Evolutionary conservation across 2,113 vertebrate genomes (phyloP).

Genomic region (Garra rufa): DNA sequence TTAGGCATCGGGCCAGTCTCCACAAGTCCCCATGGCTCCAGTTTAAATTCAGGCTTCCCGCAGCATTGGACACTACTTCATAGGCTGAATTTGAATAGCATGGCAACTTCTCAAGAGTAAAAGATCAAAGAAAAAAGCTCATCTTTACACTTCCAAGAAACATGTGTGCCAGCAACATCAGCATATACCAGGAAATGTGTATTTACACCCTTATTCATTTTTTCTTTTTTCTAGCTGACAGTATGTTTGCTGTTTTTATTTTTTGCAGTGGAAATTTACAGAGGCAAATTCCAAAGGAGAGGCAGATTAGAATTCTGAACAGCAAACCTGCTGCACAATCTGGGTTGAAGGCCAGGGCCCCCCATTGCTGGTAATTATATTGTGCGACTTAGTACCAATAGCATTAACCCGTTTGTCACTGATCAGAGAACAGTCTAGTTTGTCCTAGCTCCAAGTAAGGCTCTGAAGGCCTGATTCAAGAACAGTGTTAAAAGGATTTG

Average conservation of each 20-base stretch:
- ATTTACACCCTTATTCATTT: background rate
- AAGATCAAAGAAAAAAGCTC: background rate
- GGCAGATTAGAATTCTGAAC: constrained; percentile 45
- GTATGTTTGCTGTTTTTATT: constrained; percentile 20
- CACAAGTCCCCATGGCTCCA: background rate
- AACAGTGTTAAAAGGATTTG: background rate
- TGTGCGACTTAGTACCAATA: constrained; percentile 13
- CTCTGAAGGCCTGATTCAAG: background rate
- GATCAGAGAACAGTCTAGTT: constrained; percentile 1
- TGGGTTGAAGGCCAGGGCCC: constrained; percentile 29
- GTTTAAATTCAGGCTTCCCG: background rate
- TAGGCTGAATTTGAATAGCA: background rate
- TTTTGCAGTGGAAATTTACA: constrained; percentile 45
- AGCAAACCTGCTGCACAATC: constrained; percentile 35
- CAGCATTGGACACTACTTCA: background rate
- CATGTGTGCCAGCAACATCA: background rate
- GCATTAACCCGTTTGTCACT: background rate
- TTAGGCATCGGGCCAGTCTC: too few relatives aligned
- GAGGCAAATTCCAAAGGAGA: constrained; percentile 44
- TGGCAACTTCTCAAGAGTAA: background rate
- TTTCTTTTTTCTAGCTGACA: background rate
- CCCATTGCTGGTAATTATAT: constrained; percentile 3
- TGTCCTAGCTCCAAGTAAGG: background rate
- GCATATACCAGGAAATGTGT: constrained; percentile 2
- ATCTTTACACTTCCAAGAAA: background rate